These are phyloP conservation scores for Dicrostonyx torquatus DNA, from an alignment of 2,797 vertebrate genomes.

Conservation along the genomic window DNA sequence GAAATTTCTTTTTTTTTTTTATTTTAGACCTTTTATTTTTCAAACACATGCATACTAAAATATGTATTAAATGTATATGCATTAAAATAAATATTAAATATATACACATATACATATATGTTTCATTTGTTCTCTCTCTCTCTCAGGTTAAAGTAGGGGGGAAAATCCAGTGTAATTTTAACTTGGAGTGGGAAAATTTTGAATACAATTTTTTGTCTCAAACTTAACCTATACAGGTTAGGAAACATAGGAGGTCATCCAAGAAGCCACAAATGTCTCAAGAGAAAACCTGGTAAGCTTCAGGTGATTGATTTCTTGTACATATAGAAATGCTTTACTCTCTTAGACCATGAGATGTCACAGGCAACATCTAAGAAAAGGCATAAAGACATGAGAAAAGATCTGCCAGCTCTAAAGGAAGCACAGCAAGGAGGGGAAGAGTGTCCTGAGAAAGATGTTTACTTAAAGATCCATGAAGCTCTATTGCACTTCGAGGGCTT, in stretches of 20 bases:
- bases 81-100: neutral
- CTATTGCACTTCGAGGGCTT: neutral
- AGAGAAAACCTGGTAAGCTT: constrained; percentile 45
- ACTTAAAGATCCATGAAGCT: constrained; percentile 35
- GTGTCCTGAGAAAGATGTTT: neutral
- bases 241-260: neutral
- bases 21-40: constrained; percentile 32
- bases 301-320: neutral
- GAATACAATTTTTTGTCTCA: constrained; percentile 33
- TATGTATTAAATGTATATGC: neutral
- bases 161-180: neutral
- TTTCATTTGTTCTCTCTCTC: constrained; percentile 38
- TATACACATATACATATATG: neutral
- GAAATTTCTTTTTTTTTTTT: neutral
- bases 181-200: neutral
- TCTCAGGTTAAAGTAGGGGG: neutral
- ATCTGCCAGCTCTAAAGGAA: constrained; percentile 7
- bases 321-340: neutral
- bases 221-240: neutral
- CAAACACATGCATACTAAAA: neutral
- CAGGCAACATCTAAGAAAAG: constrained; percentile 19
- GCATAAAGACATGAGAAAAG: constrained; percentile 61
- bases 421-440: constrained; percentile 16
- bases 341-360: neutral
- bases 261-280: constrained; percentile 35